phyloP scores from a whole-genome alignment of 1,140 invertebrate species.

The Cheumatopsyche charites region DNA sequence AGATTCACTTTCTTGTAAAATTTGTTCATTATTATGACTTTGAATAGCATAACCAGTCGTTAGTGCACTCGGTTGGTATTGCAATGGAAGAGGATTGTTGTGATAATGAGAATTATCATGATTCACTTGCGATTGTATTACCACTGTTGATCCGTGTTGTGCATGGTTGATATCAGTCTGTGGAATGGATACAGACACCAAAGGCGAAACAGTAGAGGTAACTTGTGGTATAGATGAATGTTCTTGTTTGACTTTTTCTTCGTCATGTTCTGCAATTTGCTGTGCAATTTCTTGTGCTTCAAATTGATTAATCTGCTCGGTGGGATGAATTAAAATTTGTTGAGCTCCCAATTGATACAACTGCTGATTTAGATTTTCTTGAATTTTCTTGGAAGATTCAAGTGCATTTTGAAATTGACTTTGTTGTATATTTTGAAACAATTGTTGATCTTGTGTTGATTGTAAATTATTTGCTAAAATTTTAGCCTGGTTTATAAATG shows the following conservation, averaged over 20 bases:
- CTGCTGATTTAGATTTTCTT: constrained; percentile 53
- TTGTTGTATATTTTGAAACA: constrained; percentile 26
- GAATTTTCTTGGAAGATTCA: constrained; percentile 51
- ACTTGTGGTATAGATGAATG: neutral
- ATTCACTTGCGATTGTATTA: constrained; percentile 16
- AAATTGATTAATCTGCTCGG: constrained; percentile 47
- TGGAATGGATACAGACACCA: neutral
- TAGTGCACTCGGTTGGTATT: neutral
- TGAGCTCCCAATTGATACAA: constrained; percentile 51
- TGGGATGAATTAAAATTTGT: constrained; percentile 46
- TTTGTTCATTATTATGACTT: neutral
- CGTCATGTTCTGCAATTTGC: constrained; percentile 46
- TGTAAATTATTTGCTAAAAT: constrained; percentile 14
- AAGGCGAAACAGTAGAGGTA: neutral
- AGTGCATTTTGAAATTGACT: constrained; percentile 54
- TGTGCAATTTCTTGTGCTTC: constrained; percentile 48
- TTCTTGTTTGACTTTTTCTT: constrained; percentile 43
- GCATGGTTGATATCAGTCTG: neutral
- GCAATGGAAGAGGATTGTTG: neutral
- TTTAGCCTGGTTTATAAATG: neutral
- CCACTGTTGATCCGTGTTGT: neutral
- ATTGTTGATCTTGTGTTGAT: neutral
- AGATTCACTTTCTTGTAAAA: neutral
- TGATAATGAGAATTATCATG: constrained; percentile 15
- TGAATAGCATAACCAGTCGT: neutral